These are phyloP conservation scores for Myotis daubentonii DNA, from an alignment of 2,797 vertebrate species.

Conservation along the genomic window DNA sequence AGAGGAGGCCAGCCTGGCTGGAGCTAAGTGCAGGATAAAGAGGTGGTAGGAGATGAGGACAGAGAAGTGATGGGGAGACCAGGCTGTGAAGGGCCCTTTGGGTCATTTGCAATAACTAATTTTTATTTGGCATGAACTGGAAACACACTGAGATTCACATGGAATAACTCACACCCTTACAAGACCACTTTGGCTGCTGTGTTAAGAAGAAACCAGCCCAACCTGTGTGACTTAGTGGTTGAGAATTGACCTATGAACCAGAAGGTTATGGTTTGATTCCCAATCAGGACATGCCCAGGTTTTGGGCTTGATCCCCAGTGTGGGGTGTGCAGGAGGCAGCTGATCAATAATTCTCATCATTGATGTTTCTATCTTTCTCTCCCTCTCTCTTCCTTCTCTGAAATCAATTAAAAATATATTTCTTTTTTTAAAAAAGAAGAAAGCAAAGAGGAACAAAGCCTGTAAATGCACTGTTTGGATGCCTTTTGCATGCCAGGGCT, in stretches of 20 bases:
- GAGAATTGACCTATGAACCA: too few relatives aligned
- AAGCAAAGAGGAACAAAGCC: neutral
- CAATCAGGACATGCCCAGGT: too few relatives aligned
- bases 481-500: neutral
- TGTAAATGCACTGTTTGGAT: neutral
- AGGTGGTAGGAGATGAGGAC: neutral
- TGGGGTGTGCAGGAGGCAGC: too few relatives aligned
- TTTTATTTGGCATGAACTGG: neutral
- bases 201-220: neutral
- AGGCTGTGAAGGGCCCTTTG: neutral
- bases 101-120: neutral
- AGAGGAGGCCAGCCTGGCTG: neutral
- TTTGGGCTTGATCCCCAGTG: too few relatives aligned
- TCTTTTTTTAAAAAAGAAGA: too few relatives aligned
- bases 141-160: neutral
- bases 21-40: neutral
- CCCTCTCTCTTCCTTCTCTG: too few relatives aligned
- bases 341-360: too few relatives aligned
- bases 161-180: neutral
- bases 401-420: too few relatives aligned
- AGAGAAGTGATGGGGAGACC: neutral
- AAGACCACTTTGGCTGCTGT: neutral
- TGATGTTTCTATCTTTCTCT: too few relatives aligned
- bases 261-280: too few relatives aligned
- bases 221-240: too few relatives aligned